Evolutionary conservation across 2,113 vertebrate genomes (phyloP).

Genomic region (mouse (Mus musculus)): GRCm39 chr7:125886001-125886500

Average conservation of each 20-base stretch:
- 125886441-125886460: not conserved
- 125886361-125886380: not conserved
- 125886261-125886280: not conserved
- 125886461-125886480: not conserved
- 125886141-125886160: not conserved
- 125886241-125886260: not conserved
- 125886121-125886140: not conserved
- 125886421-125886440: not conserved
- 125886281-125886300: not conserved
- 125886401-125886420: not conserved
- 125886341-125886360: not conserved
- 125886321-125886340: not conserved
- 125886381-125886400: not conserved
- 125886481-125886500: not conserved
- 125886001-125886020: not conserved
- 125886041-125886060: not conserved
- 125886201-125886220: not conserved
- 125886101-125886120: not conserved
- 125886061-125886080: not conserved
- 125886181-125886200: not conserved
- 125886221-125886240: not conserved
- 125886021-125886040: not conserved
- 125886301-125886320: not conserved
- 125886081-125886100: not conserved
- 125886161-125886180: not conserved